phyloP scores from a whole-genome alignment of 2,113 vertebrate genomes.

The Phocoena phocoena region DNA sequence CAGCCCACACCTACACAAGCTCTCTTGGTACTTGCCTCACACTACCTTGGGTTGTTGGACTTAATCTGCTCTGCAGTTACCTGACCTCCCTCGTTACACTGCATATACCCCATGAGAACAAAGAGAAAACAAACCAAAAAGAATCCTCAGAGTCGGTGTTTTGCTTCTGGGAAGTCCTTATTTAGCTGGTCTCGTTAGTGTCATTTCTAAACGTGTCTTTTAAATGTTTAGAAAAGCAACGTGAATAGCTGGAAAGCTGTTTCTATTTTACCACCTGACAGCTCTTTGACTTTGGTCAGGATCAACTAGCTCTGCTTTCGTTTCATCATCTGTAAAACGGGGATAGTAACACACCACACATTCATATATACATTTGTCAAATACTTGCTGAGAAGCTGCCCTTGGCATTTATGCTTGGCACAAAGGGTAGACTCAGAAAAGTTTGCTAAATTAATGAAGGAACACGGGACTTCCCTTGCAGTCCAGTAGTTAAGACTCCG shows the following conservation, averaged over 20 bases:
- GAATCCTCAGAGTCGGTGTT: not conserved
- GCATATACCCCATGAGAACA: not conserved
- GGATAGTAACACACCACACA: not conserved
- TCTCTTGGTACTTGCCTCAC: not conserved
- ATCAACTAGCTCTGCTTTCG: not conserved
- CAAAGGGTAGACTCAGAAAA: not conserved
- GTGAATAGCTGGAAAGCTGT: not conserved
- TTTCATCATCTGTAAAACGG: not conserved
- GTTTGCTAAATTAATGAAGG: not conserved
- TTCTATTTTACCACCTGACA: not conserved
- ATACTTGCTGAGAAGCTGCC: not conserved
- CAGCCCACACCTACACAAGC: not conserved
- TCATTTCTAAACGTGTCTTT: not conserved
- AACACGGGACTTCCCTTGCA: too few species aligned
- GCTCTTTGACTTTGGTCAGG: not conserved
- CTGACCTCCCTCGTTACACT: not conserved
- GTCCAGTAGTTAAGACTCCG: too few species aligned
- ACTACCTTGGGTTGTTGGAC: not conserved
- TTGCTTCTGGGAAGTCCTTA: not conserved
- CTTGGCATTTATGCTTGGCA: not conserved
- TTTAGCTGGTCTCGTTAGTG: not conserved
- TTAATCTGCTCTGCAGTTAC: not conserved
- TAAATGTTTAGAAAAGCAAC: not conserved
- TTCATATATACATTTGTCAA: not conserved
- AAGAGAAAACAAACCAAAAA: not conserved